Conservation (phyloP, 92 coral and sea anemone species). For the Zoanthus gigantus region DNA sequence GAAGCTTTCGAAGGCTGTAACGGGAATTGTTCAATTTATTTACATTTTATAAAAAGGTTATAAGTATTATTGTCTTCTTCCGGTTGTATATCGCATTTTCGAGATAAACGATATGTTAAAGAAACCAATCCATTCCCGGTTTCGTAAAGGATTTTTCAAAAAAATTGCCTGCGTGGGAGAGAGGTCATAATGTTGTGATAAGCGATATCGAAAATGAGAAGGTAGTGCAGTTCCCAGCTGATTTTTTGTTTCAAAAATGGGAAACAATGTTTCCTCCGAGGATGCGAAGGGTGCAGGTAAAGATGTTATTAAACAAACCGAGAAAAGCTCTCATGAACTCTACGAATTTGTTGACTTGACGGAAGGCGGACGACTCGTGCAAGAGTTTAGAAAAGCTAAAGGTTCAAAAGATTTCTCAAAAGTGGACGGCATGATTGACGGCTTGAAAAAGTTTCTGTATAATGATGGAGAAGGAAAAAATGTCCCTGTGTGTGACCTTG, state of each 20-base stretch:
- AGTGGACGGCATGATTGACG: slow-evolving; percentile 70
- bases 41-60: background rate
- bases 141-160: no score
- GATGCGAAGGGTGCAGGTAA: slow-evolving; percentile 84
- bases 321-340: slow-evolving; percentile 66
- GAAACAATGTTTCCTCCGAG: slow-evolving; percentile 60
- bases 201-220: no score
- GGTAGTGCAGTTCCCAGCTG: background rate
- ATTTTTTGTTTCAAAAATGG: slow-evolving; percentile 27
- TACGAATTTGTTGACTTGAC: slow-evolving; percentile 76
- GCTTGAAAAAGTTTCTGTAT: slow-evolving; percentile 66
- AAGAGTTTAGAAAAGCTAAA: slow-evolving; percentile 74
- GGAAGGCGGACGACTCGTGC: slow-evolving; percentile 79
- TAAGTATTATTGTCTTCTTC: no score
- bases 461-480: slow-evolving; percentile 74
- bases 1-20: background rate
- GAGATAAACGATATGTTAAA: no score
- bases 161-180: no score
- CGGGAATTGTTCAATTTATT: background rate
- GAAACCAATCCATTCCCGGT: no score
- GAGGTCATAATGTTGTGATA: no score
- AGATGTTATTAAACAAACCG: slow-evolving; percentile 87
- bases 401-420: slow-evolving; percentile 66
- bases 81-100: no score
- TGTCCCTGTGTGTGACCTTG: slow-evolving; percentile 63